Conservation (phyloP, 2,797 vertebrate genomes). For the Columba guinea region DNA sequence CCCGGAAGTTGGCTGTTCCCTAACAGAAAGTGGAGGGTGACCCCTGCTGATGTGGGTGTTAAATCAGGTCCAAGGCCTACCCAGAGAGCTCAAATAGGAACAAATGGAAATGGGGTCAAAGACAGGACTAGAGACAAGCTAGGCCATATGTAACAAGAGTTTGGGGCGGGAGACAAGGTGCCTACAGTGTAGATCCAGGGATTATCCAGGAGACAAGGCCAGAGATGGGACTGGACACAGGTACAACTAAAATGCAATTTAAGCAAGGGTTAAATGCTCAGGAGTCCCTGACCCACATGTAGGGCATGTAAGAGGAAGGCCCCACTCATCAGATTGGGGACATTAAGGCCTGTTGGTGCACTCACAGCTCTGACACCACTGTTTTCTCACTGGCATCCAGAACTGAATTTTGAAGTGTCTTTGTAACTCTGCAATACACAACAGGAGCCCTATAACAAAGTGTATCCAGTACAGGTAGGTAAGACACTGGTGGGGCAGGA, state of each 20-base stretch:
- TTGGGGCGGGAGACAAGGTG: not conserved
- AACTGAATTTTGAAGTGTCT: not conserved
- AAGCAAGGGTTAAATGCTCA: not conserved
- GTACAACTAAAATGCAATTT: not conserved
- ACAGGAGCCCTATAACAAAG: not conserved
- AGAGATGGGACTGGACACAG: not conserved
- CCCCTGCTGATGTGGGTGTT: not conserved
- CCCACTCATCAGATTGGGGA: no score
- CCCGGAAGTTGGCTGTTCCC: not conserved
- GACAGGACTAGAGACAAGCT: not conserved
- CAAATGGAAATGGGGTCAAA: not conserved
- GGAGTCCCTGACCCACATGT: not conserved
- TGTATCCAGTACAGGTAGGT: not conserved
- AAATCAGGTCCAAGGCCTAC: not conserved
- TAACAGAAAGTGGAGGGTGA: not conserved
- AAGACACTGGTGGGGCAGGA: not conserved
- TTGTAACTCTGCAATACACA: not conserved
- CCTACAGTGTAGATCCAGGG: not conserved
- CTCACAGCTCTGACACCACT: not conserved
- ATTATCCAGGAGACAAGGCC: not conserved
- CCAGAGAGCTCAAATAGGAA: not conserved
- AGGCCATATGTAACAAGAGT: rapidly evolving
- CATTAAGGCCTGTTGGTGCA: not conserved
- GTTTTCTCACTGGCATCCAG: not conserved
- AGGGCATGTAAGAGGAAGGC: not conserved